A percentile compares a stretch with the other conserved stretches of the same genome.
phyloP scores from a whole-genome alignment of 1,140 invertebrate genomes.

The Brachionus asplanchnoidis region DNA sequence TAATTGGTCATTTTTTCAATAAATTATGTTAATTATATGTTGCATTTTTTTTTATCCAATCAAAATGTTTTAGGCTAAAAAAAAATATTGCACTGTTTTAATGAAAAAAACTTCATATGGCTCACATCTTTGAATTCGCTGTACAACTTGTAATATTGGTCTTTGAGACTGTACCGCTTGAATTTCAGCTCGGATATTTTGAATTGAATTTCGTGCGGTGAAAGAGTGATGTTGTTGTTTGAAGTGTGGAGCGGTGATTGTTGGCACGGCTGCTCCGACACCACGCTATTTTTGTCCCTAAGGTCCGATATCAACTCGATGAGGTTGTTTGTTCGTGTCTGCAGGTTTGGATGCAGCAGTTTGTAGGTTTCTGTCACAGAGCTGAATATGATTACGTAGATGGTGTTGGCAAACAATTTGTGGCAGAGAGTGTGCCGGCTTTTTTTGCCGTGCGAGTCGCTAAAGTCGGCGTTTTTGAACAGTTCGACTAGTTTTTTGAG shows the following conservation, averaged over 20 bases:
- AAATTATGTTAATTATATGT: no score
- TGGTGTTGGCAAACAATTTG: constrained; percentile 55
- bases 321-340: constrained; percentile 56
- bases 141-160: constrained; percentile 59
- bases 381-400: constrained; percentile 59
- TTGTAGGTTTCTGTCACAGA: constrained; percentile 59
- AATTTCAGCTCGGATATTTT: constrained; percentile 62
- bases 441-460: constrained; percentile 64
- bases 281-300: constrained; percentile 37
- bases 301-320: constrained; percentile 65
- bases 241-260: background rate
- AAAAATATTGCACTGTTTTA: no score
- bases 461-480: constrained; percentile 62
- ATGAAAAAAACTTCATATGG: no score
- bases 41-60: no score
- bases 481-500: constrained; percentile 64
- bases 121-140: constrained; percentile 15
- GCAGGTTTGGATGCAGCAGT: constrained; percentile 48
- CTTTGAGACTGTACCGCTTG: constrained; percentile 60
- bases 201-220: constrained; percentile 42
- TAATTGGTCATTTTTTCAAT: no score
- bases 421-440: constrained; percentile 51
- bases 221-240: background rate
- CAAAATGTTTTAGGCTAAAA: no score
- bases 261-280: background rate